These are phyloP conservation scores for Tubiluchus corallicola DNA, from an alignment of 2,888 invertebrate genomes.

Conservation along the genomic window DNA sequence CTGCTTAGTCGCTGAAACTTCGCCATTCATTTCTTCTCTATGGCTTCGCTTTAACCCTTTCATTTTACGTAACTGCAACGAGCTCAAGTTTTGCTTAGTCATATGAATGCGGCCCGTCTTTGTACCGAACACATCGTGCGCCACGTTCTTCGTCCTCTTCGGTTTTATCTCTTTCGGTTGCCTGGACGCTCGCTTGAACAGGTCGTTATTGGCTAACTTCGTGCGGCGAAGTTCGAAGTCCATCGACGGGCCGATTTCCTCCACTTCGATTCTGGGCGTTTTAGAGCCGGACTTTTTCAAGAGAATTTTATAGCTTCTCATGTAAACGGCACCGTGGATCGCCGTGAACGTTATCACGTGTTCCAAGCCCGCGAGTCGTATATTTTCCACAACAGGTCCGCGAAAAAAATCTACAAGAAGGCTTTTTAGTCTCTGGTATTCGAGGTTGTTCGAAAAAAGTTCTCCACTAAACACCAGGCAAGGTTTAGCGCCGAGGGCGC, in stretches of 20 bases:
- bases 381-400: slow-evolving; percentile 53
- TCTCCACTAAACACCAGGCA: slow-evolving; percentile 79
- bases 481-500: slow-evolving; percentile 65
- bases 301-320: slow-evolving; percentile 56
- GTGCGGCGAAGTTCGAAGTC: slow-evolving; percentile 68
- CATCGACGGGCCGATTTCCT: slow-evolving; percentile 80
- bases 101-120: slow-evolving; percentile 81
- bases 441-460: slow-evolving; percentile 57
- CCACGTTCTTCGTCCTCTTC: slow-evolving; percentile 75
- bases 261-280: slow-evolving; percentile 73
- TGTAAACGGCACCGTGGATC: slow-evolving; percentile 51
- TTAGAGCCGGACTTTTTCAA: slow-evolving; percentile 77
- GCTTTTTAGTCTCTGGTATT: slow-evolving; percentile 53
- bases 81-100: slow-evolving; percentile 63
- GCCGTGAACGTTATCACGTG: slow-evolving; percentile 79
- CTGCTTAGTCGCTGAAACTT: no score
- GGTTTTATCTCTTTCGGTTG: slow-evolving; percentile 29
- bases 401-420: slow-evolving; percentile 63
- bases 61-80: slow-evolving; percentile 73
- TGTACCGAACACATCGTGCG: slow-evolving; percentile 65
- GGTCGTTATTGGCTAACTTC: slow-evolving; percentile 69
- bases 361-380: slow-evolving; percentile 79
- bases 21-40: no score
- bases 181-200: slow-evolving; percentile 33
- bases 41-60: slow-evolving; percentile 56